Evolutionary conservation across 2,888 invertebrate genomes (phyloP).

Genomic region (Lapara coniferarum): DNA sequence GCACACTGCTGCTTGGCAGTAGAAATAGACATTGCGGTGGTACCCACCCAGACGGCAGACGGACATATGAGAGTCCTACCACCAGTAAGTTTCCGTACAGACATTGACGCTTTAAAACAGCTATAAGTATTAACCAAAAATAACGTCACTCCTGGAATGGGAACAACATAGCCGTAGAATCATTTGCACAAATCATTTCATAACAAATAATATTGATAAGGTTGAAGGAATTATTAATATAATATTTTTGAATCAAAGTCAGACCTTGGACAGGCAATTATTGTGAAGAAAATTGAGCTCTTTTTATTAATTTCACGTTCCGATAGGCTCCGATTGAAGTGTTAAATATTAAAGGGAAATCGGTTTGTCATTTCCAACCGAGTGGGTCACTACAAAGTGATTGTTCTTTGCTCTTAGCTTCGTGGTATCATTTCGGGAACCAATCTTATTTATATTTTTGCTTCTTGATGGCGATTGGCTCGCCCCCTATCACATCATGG

Average conservation of each 20-base stretch:
- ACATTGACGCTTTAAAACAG: neutral
- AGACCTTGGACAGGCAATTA: constrained; percentile 28
- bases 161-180: neutral
- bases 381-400: constrained; percentile 28
- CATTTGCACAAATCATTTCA: neutral
- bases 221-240: neutral
- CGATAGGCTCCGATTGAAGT: constrained; percentile 41
- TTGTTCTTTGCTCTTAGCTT: constrained; percentile 9
- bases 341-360: constrained; percentile 37
- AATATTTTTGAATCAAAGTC: constrained; percentile 13
- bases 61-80: too few species aligned
- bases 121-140: too few species aligned
- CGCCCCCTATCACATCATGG: too few species aligned
- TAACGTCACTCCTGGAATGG: too few species aligned
- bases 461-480: neutral
- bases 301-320: constrained; percentile 41
- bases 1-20: too few species aligned
- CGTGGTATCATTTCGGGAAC: neutral
- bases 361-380: constrained; percentile 30
- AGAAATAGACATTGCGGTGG: too few species aligned
- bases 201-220: neutral
- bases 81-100: too few species aligned
- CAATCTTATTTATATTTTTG: neutral
- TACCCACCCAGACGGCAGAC: too few species aligned
- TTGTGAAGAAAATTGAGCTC: constrained; percentile 28